Base-by-base conservation (phyloP, 1,140 invertebrate species). In the Pogonomyrmex barbatus region DNA sequence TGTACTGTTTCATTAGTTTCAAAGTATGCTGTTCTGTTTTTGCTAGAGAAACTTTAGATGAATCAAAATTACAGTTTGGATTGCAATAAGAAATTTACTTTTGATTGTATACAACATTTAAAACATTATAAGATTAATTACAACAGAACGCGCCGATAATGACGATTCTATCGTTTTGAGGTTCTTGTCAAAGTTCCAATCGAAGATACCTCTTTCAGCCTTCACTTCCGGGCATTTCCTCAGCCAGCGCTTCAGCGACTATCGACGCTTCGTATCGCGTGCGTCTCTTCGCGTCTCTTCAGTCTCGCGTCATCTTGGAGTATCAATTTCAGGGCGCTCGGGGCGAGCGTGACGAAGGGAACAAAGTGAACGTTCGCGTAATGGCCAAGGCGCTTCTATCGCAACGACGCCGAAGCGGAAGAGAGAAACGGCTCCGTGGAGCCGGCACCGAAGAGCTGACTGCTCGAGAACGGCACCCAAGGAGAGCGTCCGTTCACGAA, bases 301-400 rank as follows among this genome's bases (percentile, higher is more conserved):
- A 50, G 52, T 14, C 33, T 30, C 67, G 45, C 52, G 39, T 81
- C 71, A 81, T 81, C 50, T 17, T 24, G 56, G 56, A 71, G 77
- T 86, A 88, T 88, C 84, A 79, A 88, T 88, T 88, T 88, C 65
- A 87, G 54, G 33, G 52, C n/a, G 62, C 52, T 42, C 52, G 56
- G 50, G 76, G 62, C 68, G 60, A 73, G 67, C 47, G 33, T 50
- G 68, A 68, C 68, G 54, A 88, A 85, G 75, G 86, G 65, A 88
- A 82, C 68, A 76, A 88, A 87, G 68, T 82, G 73, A 56, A 73
- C 45, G 62, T 65, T 62, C 52, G 63, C 14, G 33, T 56, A 67
- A 83, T 83, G 45, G 33, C 24, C 36, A 5, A 60, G 56, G 50
- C 42, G 47, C 70, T 77, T 62, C 54, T 65, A 56, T 71, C 58